A percentile compares a stretch with the other conserved stretches of the same genome.
phyloP scores from a whole-genome alignment of 1,140 invertebrate genomes.

The Pissodes strobi region DNA sequence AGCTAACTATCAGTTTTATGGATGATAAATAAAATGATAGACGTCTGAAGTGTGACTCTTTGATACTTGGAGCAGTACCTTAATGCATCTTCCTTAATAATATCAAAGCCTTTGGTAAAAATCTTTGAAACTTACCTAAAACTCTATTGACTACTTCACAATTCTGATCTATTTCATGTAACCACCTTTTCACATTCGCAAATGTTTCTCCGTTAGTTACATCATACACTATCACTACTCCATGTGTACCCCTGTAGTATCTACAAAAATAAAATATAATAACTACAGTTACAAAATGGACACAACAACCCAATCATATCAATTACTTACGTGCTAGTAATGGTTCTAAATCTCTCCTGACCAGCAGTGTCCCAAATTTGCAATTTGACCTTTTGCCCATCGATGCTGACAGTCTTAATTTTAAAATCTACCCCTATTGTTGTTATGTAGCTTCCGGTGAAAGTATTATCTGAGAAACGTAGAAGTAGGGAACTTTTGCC shows the following conservation, averaged over 20 bases:
- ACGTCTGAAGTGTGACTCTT: too few relatives aligned
- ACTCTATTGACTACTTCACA: slow-evolving; percentile 99
- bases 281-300: slow-evolving; percentile 32
- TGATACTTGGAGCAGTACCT: too few relatives aligned
- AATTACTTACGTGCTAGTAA: slow-evolving; percentile 85
- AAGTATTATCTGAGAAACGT: slow-evolving; percentile 97
- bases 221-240: slow-evolving; percentile 99
- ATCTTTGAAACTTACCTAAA: slow-evolving; percentile 79
- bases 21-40: too few relatives aligned
- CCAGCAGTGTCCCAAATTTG: slow-evolving; percentile 99
- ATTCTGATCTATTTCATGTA: slow-evolving; percentile 99
- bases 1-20: background rate
- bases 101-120: too few relatives aligned
- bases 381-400: slow-evolving; percentile 94
- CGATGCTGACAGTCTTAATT: slow-evolving; percentile 93
- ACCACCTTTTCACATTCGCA: slow-evolving; percentile 96
- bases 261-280: slow-evolving; percentile 68
- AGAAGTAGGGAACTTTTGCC: slow-evolving; percentile 97
- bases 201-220: slow-evolving; percentile 98
- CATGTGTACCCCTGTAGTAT: slow-evolving; percentile 98
- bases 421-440: slow-evolving; percentile 99
- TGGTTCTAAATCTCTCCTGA: slow-evolving; percentile 93
- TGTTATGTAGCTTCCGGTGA: slow-evolving; percentile 97
- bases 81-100: too few relatives aligned
- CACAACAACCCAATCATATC: too few relatives aligned